A percentile compares a stretch with the other conserved stretches of the same genome.
These are phyloP conservation scores for Pyrocephalus nanus DNA, from an alignment of 2,797 vertebrate species.

Conservation along the genomic window DNA sequence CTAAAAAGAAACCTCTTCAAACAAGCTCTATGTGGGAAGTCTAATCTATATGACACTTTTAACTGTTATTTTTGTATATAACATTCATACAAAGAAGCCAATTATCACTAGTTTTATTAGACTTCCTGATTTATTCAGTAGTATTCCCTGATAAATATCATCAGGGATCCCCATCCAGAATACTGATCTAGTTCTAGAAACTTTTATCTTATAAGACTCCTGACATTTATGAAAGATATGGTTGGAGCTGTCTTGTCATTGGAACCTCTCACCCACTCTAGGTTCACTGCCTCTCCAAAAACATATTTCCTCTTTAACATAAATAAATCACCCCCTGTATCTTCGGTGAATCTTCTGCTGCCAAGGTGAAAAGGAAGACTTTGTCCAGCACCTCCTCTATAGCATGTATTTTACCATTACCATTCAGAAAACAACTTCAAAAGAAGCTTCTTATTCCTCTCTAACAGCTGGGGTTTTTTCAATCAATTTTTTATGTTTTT, in stretches of 20 bases:
- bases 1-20: background rate
- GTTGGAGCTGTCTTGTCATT: background rate
- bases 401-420: background rate
- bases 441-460: background rate
- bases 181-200: background rate
- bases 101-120: background rate
- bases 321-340: background rate
- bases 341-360: background rate
- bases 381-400: background rate
- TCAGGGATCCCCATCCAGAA: background rate
- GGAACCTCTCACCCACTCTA: background rate
- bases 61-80: background rate
- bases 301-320: background rate
- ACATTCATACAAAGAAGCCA: background rate
- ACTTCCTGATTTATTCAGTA: background rate
- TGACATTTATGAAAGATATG: background rate
- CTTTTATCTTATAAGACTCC: background rate
- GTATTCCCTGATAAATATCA: background rate
- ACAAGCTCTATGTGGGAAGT: background rate
- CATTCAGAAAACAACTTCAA: background rate
- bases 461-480: background rate
- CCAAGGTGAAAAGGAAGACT: background rate
- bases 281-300: background rate
- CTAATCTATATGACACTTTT: background rate
- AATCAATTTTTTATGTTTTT: background rate